phyloP scores from a whole-genome alignment of 2,113 vertebrate species.

The Diphyllodes magnificus region DNA sequence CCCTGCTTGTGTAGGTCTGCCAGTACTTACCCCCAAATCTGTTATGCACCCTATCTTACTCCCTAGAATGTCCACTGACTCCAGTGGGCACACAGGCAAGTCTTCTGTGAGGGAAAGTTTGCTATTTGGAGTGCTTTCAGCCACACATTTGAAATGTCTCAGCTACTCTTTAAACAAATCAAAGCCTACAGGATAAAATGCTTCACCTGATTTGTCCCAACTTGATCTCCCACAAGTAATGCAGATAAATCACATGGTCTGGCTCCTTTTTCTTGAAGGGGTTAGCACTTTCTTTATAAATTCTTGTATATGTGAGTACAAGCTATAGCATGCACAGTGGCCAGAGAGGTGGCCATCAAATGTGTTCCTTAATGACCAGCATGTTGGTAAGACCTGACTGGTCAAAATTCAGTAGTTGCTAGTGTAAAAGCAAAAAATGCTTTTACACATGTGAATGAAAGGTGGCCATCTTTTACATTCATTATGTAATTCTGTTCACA shows the following conservation, averaged over 20 bases:
- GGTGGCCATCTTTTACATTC: background rate
- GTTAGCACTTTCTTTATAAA: background rate
- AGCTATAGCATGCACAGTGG: background rate
- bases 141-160: background rate
- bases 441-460: background rate
- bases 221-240: background rate
- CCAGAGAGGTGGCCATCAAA: background rate
- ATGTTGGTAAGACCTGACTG: background rate
- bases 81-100: background rate
- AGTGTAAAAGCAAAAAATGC: background rate
- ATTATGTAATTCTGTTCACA: background rate
- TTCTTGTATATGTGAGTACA: background rate
- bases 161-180: background rate
- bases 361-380: background rate
- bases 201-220: background rate
- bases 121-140: background rate
- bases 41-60: background rate
- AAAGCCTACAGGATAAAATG: background rate
- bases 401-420: background rate
- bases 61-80: background rate
- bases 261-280: background rate
- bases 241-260: background rate
- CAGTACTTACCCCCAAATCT: background rate
- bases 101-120: background rate
- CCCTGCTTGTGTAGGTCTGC: background rate